Base-by-base conservation (phyloP, 2,797 vertebrate species). In the Moxostoma hubbsi region DNA sequence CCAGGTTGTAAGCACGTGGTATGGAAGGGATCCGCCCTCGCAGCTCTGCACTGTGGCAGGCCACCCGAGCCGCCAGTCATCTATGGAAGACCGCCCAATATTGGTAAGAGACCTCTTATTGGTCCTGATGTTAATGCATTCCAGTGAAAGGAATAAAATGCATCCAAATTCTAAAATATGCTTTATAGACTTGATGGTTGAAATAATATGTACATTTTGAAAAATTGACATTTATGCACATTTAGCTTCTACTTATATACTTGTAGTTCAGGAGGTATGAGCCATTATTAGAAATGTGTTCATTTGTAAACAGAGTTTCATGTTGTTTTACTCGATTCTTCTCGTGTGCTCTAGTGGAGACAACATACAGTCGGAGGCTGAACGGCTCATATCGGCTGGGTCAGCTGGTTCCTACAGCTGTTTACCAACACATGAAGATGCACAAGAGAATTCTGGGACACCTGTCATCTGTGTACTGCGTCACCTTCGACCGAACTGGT, bases 381-480 rank as follows among this genome's bases (percentile, higher is more conserved):
- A 99, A 97, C 73, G 98, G 98, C 86, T 96, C 95, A 66, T 98
- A 98, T 90, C 95, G 96, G 50, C 95, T 96, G 80, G 94, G 96
- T 74, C 95, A 95, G 84, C 94, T 99, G 83, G 93, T 99, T 86
- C 98, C 98, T 78, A 98, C 97, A 11, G 96, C 97, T 6, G 95
- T 99, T 54, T 99, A 99, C 92, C 95, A 96, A 70, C 98, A 99
- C 86, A 99, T 99, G 98, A 99, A 99, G 94, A 99, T 99, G 97
- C 98, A 99, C 93, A 99, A 99, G 89, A 93, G 98, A 87, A 99
- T 99, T 88, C 92, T 99, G 86, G 98, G 98, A 89, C 97, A 99
- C 76, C 92, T 99, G 81, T 99, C 98, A 5, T 98, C 98, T 0
- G 98, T 99, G 11, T 99, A 99, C 92, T 99, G 98, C 70, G 96